Conservation (phyloP, 2,113 vertebrate genomes). For the Eonycteris spelaea region DNA sequence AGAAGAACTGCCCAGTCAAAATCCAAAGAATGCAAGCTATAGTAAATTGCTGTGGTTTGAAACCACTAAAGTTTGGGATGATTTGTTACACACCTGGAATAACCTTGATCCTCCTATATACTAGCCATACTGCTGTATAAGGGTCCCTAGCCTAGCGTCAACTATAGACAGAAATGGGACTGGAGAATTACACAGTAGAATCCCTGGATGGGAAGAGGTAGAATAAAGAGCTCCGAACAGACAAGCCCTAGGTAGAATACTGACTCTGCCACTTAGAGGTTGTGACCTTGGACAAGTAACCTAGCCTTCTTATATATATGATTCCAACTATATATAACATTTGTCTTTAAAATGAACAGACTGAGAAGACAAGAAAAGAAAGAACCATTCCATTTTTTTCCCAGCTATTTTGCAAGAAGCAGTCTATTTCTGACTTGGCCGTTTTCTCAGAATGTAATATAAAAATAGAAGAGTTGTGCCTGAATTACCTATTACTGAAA, state of each 20-base stretch:
- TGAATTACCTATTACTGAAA: slow-evolving; percentile 4
- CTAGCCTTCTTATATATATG: neutral
- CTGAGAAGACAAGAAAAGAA: neutral
- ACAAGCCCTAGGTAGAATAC: neutral
- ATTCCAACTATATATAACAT: neutral
- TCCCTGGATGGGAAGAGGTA: neutral
- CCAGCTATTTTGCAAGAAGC: neutral
- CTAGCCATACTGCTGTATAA: neutral
- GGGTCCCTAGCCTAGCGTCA: neutral
- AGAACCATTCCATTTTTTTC: neutral
- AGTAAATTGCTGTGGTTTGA: neutral
- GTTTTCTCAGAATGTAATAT: slow-evolving; percentile 33
- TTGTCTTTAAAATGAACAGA: slow-evolving; percentile 13
- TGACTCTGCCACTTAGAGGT: neutral
- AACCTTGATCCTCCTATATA: neutral
- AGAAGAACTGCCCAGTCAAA: neutral
- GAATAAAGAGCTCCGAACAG: neutral
- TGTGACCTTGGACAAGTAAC: neutral
- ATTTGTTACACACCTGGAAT: neutral
- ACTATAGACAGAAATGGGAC: neutral
- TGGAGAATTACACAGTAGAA: neutral
- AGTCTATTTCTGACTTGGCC: slow-evolving; percentile 28
- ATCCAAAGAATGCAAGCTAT: neutral
- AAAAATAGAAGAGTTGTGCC: slow-evolving; percentile 32
- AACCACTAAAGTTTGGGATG: neutral